Conservation (phyloP, 2,113 vertebrate genomes). For the Ia io region DNA sequence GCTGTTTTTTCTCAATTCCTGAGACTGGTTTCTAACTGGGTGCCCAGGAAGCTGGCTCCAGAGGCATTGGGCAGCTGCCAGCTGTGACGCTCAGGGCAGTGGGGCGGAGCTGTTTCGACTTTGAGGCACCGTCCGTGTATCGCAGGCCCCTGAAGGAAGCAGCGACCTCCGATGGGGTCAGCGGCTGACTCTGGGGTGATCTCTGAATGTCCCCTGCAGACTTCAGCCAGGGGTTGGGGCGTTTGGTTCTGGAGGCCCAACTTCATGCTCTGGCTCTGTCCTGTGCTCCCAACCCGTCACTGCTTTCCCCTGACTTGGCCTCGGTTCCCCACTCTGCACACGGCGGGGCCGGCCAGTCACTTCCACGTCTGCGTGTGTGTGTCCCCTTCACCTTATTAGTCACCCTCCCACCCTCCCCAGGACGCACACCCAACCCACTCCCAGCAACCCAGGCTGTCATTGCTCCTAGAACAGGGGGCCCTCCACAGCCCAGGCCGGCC, state of each 20-base stretch:
- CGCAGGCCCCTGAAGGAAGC: background rate
- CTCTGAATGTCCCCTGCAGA: background rate
- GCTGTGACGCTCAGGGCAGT: rapidly evolving
- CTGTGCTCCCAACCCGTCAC: background rate
- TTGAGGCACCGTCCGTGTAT: background rate
- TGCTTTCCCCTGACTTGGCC: background rate
- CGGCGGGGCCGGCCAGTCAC: background rate
- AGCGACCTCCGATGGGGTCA: background rate
- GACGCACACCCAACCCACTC: background rate
- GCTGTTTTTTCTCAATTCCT: background rate
- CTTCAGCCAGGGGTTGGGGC: background rate
- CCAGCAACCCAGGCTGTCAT: rapidly evolving
- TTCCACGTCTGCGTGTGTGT: background rate
- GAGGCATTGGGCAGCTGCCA: background rate
- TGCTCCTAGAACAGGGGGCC: background rate
- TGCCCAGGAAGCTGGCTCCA: background rate
- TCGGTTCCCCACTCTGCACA: background rate
- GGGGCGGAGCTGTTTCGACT: background rate
- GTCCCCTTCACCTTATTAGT: background rate
- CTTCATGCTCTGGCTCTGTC: background rate
- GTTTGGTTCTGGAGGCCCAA: background rate
- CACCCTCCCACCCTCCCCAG: rapidly evolving
- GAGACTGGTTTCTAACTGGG: background rate
- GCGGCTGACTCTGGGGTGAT: background rate
- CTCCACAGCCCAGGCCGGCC: background rate